A percentile compares a stretch with the other conserved stretches of the same genome.
phyloP scores from a whole-genome alignment of 2,797 vertebrate genomes.

The Helostoma temminkii region DNA sequence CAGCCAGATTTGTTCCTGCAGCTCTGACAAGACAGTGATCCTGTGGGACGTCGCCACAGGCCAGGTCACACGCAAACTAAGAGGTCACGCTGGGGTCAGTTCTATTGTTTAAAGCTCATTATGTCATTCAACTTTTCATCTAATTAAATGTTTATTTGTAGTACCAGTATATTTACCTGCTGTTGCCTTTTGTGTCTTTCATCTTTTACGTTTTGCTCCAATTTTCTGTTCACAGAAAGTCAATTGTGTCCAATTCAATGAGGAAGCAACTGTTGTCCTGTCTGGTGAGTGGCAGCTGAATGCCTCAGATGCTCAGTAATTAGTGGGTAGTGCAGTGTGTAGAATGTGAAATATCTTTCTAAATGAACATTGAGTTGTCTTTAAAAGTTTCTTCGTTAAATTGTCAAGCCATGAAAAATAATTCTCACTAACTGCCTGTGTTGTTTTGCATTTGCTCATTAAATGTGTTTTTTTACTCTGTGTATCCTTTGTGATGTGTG shows the following conservation, averaged over 20 bases:
- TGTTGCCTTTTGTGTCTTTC: not conserved
- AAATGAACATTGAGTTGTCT: not conserved
- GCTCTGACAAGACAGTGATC: constrained; percentile 91
- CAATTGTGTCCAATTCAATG: constrained; percentile 95
- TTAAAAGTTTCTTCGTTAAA: not conserved
- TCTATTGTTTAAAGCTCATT: not conserved
- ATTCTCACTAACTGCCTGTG: not conserved
- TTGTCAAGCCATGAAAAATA: not conserved
- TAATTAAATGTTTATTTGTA: not conserved
- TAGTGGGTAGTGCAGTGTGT: not conserved
- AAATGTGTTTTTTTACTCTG: not conserved
- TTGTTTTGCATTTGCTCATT: not conserved
- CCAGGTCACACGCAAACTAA: constrained; percentile 91
- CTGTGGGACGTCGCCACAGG: constrained; percentile 94
- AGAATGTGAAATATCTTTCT: not conserved
- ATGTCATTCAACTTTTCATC: not conserved
- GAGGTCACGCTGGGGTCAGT: constrained; percentile 94
- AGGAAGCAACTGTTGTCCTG: constrained; percentile 91
- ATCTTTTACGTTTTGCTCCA: not conserved
- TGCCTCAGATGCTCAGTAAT: not conserved
- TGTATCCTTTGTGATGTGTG: not conserved
- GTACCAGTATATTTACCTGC: not conserved
- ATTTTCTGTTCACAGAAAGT: constrained; percentile 84
- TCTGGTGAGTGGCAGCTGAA: constrained; percentile 85
- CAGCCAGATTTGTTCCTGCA: constrained; percentile 92